Percentiles rank a stretch among this genome's conserved stretches.
Evolutionary conservation across 2,113 vertebrate genomes (phyloP).

Genomic region (Cynoglossus semilaevis): DNA sequence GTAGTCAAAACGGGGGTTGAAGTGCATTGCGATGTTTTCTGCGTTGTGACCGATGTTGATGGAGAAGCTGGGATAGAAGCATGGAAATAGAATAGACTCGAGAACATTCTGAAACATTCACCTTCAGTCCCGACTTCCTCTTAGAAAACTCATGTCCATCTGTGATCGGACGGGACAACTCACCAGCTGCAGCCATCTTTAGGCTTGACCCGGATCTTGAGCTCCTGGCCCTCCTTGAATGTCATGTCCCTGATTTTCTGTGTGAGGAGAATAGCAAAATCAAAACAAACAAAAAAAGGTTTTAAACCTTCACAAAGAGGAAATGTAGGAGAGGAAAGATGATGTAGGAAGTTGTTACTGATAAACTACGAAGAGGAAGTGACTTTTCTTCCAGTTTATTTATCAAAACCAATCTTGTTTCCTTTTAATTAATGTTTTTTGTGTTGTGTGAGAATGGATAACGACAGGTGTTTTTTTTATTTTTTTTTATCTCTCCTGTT

Average conservation of each 20-base stretch:
- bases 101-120: not conserved
- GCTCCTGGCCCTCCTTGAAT: conserved; percentile 72
- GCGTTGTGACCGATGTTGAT: conserved; percentile 73
- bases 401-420: too few species aligned
- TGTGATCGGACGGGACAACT: conserved; percentile 7
- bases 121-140: not conserved
- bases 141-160: not conserved
- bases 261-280: not conserved
- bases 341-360: not conserved
- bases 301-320: too few species aligned
- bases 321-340: too few species aligned
- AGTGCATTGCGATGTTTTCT: conserved; percentile 70
- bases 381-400: too few species aligned
- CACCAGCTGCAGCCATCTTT: conserved; percentile 30
- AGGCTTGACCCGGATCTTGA: conserved; percentile 68
- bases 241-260: conserved; percentile 69
- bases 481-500: conserved; percentile 34
- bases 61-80: conserved; percentile 55
- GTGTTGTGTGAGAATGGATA: not conserved
- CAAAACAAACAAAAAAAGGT: not conserved
- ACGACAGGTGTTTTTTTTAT: not conserved
- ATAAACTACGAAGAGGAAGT: not conserved
- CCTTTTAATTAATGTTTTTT: too few species aligned
- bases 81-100: not conserved
- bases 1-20: conserved; percentile 70